A percentile compares a stretch with the other conserved stretches of the same genome.
phyloP scores from a whole-genome alignment of 2,797 vertebrate species.

The Nannoperca obscura region DNA sequence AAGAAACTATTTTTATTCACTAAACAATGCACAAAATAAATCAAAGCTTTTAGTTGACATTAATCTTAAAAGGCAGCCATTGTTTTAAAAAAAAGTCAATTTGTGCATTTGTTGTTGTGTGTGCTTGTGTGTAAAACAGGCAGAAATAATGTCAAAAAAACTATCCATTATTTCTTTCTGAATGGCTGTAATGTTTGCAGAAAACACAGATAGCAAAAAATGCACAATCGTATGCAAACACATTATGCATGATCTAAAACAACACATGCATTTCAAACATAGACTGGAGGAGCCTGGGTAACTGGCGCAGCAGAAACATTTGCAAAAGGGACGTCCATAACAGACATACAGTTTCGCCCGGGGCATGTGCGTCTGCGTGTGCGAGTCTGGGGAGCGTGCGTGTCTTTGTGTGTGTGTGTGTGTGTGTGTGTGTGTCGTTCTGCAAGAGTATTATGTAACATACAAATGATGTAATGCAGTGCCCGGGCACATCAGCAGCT shows the following conservation, averaged over 20 bases:
- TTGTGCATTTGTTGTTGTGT: not conserved
- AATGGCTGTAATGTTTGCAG: slow-evolving; percentile 1
- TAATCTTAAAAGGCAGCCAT: no score
- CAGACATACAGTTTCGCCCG: slow-evolving; percentile 51
- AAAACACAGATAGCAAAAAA: slow-evolving; percentile 26
- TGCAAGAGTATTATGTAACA: slow-evolving; percentile 81
- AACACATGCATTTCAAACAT: slow-evolving; percentile 28
- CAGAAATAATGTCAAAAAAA: not conserved
- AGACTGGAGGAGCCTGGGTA: slow-evolving; percentile 48
- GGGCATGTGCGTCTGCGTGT: slow-evolving; percentile 62
- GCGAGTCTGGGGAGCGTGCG: slow-evolving; percentile 22
- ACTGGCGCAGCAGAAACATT: slow-evolving; percentile 67
- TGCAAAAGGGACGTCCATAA: slow-evolving; percentile 64
- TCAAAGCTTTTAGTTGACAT: no score
- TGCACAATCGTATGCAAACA: slow-evolving; percentile 20
- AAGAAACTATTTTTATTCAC: not conserved
- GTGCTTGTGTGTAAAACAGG: not conserved
- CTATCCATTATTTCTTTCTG: not conserved
- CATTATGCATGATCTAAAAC: slow-evolving; percentile 14
- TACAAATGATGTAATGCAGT: slow-evolving; percentile 81
- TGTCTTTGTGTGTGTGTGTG: slow-evolving; percentile 38
- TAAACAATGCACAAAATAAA: not conserved
- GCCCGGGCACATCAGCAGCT: slow-evolving; percentile 69
- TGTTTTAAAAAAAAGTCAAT: not conserved
- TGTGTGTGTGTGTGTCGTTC: slow-evolving; percentile 46